These are phyloP conservation scores for Scolopax bukidnonensis DNA, from an alignment of 2,797 vertebrate genomes.

Conservation along the genomic window DNA sequence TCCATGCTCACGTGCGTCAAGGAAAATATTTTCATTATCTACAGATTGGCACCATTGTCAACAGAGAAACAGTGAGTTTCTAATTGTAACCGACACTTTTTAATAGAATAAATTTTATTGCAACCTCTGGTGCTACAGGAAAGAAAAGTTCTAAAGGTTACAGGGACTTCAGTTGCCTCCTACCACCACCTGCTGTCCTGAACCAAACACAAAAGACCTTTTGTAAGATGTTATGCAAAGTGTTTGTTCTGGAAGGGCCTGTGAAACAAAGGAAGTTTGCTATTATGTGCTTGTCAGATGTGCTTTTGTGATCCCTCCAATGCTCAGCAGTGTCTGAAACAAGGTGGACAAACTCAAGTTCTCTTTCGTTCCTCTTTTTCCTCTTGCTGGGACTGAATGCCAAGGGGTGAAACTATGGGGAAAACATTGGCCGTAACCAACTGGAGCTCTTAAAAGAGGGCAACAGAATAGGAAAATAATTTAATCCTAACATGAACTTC, in stretches of 20 bases:
- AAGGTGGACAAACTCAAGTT: neutral
- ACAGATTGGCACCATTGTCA: neutral
- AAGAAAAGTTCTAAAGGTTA: neutral
- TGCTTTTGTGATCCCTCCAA: neutral
- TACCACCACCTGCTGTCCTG: constrained; percentile 37
- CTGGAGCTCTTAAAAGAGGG: neutral
- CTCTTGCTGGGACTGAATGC: neutral
- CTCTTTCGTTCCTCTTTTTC: neutral
- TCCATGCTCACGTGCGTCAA: neutral
- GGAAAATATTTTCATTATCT: neutral
- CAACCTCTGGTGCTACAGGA: neutral
- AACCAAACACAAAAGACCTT: constrained; percentile 5
- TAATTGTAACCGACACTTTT: neutral
- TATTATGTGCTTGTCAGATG: neutral
- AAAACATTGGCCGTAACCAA: neutral
- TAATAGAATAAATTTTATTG: neutral
- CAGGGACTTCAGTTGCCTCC: neutral
- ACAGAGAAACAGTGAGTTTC: neutral
- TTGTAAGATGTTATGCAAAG: constrained; percentile 27
- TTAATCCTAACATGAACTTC: neutral
- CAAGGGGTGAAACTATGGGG: fast-evolving
- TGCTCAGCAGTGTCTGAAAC: neutral
- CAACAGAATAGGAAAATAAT: neutral
- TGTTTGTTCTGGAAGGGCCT: neutral
- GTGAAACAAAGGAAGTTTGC: neutral